A percentile compares a stretch with the other conserved stretches of the same genome.
These are phyloP conservation scores for Synanthedon andrenaeformis DNA, from an alignment of 2,888 invertebrate species.

Conservation along the genomic window DNA sequence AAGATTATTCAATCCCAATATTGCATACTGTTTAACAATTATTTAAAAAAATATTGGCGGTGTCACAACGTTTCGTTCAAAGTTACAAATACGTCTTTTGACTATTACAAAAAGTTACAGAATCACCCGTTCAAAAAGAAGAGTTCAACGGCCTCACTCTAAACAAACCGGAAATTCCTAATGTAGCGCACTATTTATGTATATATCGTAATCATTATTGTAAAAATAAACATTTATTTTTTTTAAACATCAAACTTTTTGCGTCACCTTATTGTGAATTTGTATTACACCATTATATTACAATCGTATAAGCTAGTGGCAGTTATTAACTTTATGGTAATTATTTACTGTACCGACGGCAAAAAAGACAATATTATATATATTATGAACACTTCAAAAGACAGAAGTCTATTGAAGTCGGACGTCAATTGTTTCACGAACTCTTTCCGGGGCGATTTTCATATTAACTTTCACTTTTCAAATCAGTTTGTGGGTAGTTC, in stretches of 20 bases:
- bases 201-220: conserved; percentile 17
- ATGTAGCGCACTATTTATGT: conserved; percentile 24
- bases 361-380: conserved; percentile 17
- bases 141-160: conserved; percentile 17
- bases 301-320: conserved; percentile 59
- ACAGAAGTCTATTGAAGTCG: conserved; percentile 14
- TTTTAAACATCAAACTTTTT: conserved; percentile 25
- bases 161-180: conserved; percentile 32
- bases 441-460: conserved; percentile 3
- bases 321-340: conserved; percentile 50
- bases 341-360: conserved; percentile 19
- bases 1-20: no score
- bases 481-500: background rate
- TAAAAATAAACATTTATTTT: conserved; percentile 33
- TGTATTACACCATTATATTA: conserved; percentile 44
- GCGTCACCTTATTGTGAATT: conserved; percentile 40
- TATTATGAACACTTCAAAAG: conserved; percentile 17
- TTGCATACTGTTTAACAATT: no score
- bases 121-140: background rate
- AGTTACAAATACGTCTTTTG: conserved; percentile 25
- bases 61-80: background rate
- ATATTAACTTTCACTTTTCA: background rate
- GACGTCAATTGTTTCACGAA: conserved; percentile 15
- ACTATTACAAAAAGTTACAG: background rate
- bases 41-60: no score